A percentile compares a stretch with the other conserved stretches of the same genome.
These are phyloP conservation scores for Sphaeridia pumilis DNA, from an alignment of 2,888 invertebrate species.

Conservation along the genomic window DNA sequence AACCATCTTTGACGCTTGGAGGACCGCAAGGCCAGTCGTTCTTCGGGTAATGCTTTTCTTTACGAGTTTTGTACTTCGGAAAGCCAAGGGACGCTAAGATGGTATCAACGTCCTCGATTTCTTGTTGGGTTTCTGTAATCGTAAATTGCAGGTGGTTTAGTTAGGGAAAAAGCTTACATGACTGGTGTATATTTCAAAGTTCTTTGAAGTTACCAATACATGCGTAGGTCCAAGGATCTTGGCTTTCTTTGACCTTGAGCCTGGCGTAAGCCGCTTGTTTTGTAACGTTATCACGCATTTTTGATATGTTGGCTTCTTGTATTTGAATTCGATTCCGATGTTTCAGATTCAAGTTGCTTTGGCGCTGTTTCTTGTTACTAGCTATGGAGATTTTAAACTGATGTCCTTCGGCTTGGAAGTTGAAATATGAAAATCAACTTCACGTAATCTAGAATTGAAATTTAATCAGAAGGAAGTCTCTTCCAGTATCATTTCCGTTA, in stretches of 20 bases:
- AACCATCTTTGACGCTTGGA: slow-evolving; percentile 10
- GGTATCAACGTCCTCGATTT: slow-evolving; percentile 16
- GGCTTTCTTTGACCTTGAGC: neutral
- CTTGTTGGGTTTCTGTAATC: slow-evolving; percentile 18
- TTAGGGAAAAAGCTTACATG: neutral
- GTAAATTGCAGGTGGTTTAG: neutral
- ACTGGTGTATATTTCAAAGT: neutral
- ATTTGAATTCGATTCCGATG: too few species aligned
- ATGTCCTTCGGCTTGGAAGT: too few species aligned
- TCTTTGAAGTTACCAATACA: neutral
- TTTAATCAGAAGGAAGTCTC: too few species aligned
- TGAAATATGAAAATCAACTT: too few species aligned
- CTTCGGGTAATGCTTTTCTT: slow-evolving; percentile 17
- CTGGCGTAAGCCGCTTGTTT: neutral
- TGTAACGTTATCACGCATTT: neutral
- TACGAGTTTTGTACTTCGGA: slow-evolving; percentile 14
- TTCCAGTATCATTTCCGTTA: neutral
- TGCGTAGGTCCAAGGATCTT: neutral
- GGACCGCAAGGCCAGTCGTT: slow-evolving; percentile 17
- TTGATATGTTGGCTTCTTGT: too few species aligned
- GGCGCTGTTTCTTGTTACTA: neutral
- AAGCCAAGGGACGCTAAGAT: slow-evolving; percentile 18
- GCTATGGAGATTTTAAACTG: neutral
- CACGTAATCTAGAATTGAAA: neutral
- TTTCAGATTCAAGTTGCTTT: too few species aligned